Conservation (phyloP, 2,888 invertebrate genomes). For the Drosophila prolongata region DNA sequence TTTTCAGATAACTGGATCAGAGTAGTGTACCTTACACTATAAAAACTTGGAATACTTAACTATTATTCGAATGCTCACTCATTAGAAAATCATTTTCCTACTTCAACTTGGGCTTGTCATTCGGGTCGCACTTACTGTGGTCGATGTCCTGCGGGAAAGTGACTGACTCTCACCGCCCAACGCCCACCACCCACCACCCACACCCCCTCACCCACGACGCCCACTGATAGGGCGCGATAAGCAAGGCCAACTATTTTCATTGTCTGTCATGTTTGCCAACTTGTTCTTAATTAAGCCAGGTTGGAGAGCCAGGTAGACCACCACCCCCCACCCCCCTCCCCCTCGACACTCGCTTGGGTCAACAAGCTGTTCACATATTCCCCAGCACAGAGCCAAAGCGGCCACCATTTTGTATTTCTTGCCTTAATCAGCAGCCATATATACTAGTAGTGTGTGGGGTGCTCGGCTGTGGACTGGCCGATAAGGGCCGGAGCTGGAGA, state of each 20-base stretch:
- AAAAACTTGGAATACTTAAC: too few species aligned
- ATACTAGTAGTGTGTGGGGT: not conserved
- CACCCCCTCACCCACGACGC: conserved; percentile 4
- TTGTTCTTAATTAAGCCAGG: conserved; percentile 78
- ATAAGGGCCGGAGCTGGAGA: conserved; percentile 57
- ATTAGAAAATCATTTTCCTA: conserved; percentile 30
- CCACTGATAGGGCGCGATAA: conserved; percentile 72
- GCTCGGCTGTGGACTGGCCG: conserved; percentile 25
- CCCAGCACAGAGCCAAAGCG: conserved; percentile 25
- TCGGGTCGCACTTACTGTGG: conserved; percentile 46
- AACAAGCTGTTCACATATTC: conserved; percentile 55
- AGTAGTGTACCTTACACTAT: too few species aligned
- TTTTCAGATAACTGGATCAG: too few species aligned
- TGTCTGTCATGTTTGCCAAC: conserved; percentile 67
- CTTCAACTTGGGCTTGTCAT: conserved; percentile 40
- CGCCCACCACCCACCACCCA: not conserved
- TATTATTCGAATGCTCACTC: not conserved
- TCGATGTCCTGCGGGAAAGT: conserved; percentile 67
- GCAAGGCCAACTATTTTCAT: conserved; percentile 76
- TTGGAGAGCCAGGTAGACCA: conserved; percentile 44
- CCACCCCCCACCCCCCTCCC: not conserved
- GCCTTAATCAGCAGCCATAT: conserved; percentile 58
- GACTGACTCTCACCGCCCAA: conserved; percentile 9
- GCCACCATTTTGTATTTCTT: conserved; percentile 65
- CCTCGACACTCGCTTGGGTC: conserved; percentile 49